A percentile compares a stretch with the other conserved stretches of the same genome.
These are phyloP conservation scores for Drosophila tani DNA, from an alignment of 1,140 invertebrate genomes.

Conservation along the genomic window DNA sequence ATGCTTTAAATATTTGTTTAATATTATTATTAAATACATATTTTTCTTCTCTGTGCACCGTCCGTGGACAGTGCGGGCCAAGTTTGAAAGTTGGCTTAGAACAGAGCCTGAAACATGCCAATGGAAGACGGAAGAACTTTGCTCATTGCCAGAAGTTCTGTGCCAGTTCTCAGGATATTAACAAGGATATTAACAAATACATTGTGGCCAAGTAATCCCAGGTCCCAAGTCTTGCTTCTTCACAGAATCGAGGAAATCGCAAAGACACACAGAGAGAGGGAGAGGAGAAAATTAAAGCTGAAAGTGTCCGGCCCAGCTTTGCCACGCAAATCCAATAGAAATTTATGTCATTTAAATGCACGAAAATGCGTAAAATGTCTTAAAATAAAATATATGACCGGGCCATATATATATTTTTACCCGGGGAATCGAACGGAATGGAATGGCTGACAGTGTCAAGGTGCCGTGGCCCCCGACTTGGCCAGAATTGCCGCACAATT, in stretches of 20 bases:
- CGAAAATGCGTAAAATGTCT: constrained; percentile 75
- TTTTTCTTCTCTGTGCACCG: not conserved
- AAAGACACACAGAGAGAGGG: not conserved
- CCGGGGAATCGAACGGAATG: not conserved
- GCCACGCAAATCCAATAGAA: constrained; percentile 70
- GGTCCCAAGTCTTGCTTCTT: constrained; percentile 12
- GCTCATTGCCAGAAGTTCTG: constrained; percentile 34
- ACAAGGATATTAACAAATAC: constrained; percentile 56
- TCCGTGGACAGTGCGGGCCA: constrained; percentile 14
- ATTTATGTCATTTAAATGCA: constrained; percentile 81
- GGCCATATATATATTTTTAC: constrained; percentile 58
- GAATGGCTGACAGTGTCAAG: constrained; percentile 52
- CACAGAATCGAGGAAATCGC: constrained; percentile 8
- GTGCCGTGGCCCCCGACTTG: constrained; percentile 55
- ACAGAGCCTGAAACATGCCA: constrained; percentile 26
- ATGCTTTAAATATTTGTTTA: too few species aligned
- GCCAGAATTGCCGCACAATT: constrained; percentile 68
- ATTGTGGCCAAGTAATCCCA: constrained; percentile 48
- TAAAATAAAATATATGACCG: constrained; percentile 76
- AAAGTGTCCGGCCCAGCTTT: constrained; percentile 38
- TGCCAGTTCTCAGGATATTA: constrained; percentile 53
- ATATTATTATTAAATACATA: not conserved
- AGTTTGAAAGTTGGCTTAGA: constrained; percentile 47
- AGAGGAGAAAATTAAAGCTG: constrained; percentile 49
- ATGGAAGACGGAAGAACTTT: constrained; percentile 49